These are phyloP conservation scores for Yasuhikotakia modesta DNA, from an alignment of 2,797 vertebrate species.

Conservation along the genomic window DNA sequence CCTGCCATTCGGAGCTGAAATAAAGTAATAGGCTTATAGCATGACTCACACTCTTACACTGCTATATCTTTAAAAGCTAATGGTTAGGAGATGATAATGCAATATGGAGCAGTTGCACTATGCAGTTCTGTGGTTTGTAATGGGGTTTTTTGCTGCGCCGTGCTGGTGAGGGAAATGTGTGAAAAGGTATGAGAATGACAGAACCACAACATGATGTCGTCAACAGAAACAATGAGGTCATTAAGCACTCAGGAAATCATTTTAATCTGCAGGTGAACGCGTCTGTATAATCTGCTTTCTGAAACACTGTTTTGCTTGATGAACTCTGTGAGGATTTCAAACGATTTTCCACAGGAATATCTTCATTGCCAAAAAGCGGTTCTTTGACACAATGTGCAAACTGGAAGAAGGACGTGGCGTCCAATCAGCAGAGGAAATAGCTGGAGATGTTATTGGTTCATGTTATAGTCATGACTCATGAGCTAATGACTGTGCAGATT, in stretches of 20 bases:
- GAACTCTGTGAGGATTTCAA: neutral
- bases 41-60: neutral
- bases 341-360: neutral
- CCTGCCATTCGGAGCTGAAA: conserved; percentile 14
- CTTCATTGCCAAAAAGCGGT: conserved; percentile 16
- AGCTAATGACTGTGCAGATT: neutral
- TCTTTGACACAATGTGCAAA: neutral
- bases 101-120: neutral
- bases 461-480: conserved; percentile 1
- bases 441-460: neutral
- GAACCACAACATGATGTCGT: neutral
- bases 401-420: neutral
- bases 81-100: neutral
- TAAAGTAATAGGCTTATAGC: neutral
- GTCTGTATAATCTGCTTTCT: conserved; percentile 34
- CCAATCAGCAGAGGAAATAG: conserved; percentile 10
- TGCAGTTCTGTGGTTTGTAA: conserved; percentile 33
- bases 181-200: conserved; percentile 6
- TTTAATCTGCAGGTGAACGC: neutral
- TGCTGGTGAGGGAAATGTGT: conserved; percentile 26
- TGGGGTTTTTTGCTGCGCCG: conserved; percentile 5
- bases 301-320: conserved; percentile 21
- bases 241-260: neutral
- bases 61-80: conserved; percentile 16
- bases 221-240: conserved; percentile 12